Percentiles rank a stretch among this genome's conserved stretches.
Conservation (phyloP, 2,113 vertebrate genomes). For the Gymnarchus niloticus region DNA sequence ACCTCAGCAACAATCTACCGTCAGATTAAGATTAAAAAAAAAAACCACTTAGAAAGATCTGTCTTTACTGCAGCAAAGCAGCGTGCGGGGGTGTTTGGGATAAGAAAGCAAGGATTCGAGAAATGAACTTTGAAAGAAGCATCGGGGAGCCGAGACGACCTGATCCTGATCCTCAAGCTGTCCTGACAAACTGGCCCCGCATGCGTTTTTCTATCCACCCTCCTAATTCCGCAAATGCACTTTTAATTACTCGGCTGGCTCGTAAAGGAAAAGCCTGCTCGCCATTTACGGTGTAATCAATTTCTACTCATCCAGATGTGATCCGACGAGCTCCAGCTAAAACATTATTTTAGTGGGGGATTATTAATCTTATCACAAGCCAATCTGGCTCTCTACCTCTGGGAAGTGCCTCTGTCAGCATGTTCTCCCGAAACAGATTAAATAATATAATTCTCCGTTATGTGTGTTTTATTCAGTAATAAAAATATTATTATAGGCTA, state of each 20-base stretch:
- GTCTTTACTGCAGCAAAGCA: not conserved
- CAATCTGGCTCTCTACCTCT: not conserved
- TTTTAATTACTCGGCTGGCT: not conserved
- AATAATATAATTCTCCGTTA: not conserved
- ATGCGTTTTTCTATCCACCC: not conserved
- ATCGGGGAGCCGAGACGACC: not conserved
- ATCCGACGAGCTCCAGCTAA: not conserved
- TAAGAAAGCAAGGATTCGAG: not conserved
- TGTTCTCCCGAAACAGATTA: not conserved
- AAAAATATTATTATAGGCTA: not conserved
- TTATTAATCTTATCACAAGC: slow-evolving; percentile 5
- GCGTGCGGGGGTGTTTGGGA: not conserved
- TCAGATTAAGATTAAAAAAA: not conserved
- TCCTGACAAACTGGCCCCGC: not conserved
- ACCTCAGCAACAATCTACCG: not conserved
- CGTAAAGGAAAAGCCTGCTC: not conserved
- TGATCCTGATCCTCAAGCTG: not conserved
- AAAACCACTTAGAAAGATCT: not conserved
- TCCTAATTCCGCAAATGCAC: not conserved
- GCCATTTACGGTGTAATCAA: slow-evolving; percentile 14
- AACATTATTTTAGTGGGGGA: not conserved
- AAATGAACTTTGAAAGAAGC: not conserved
- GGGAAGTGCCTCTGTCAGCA: not conserved
- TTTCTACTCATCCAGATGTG: not conserved
- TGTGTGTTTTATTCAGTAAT: not conserved